Evolutionary conservation across 2,797 vertebrate species (phyloP), one percentile per base, ranked within the genome.

Genomic region (Rhabdomys pumilio): DNA sequence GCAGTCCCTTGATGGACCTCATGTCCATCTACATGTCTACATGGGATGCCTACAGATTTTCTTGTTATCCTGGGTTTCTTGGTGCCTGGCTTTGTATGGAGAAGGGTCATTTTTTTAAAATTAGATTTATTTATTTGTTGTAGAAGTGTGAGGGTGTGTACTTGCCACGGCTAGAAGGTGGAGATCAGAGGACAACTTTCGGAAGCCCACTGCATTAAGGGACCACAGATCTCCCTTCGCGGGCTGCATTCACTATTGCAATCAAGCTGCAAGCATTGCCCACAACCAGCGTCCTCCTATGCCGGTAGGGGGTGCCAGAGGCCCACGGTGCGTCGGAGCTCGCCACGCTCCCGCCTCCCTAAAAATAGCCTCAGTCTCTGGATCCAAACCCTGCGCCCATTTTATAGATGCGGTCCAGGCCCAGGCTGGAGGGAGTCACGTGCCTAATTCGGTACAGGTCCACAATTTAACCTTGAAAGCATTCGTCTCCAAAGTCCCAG

Each of bases 301-400:
- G 34, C 55, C 97, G 79, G 91, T 61, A 97, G 97, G 82, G 89
- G 96, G 96, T 61, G 79, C n/a, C 75, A 80, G 90, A 85, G 77
- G 26, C 81, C 83, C 41, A 50, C 57, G 24, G 34, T 53, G 41
- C 44, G 29, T 2, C 0, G 24, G 79, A 12, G 15, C n/a, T 80
- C n/a, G 3, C 67, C 22, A 59, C 11, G 6, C 57, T 20, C 15
- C 41, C 14, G 38, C n/a, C 29, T 41, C 72, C 15, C 69, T 96
- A 84, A 86, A 86, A 89, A 76, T 38, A 77, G 41, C 31, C 4
- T 41, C 47, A 11, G 5, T 76, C 57, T 0, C 26, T 92, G 13
- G 41, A 53, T 57, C 69, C 44, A 41, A 57, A 38, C 44, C 38
- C 14, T 5, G 20, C 11, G 9, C 50, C 53, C 72, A n/a, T 59